Evolutionary conservation across 2,797 vertebrate genomes (phyloP), one percentile per base, ranked within the genome.

Genomic region (Erethizon dorsatum): DNA sequence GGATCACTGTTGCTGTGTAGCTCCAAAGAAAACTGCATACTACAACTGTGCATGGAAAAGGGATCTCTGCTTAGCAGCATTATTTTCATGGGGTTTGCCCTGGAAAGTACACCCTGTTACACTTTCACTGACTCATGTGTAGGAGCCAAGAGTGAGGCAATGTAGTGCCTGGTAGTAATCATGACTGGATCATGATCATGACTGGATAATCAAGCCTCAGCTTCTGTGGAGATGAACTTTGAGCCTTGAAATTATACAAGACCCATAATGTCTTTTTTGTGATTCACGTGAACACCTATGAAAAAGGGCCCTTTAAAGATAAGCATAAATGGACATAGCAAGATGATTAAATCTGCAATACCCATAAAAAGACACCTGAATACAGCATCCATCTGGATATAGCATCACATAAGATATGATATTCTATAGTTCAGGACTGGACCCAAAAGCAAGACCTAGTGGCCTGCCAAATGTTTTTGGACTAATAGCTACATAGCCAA

Each of bases 201-300:
- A 61, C 22, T 77, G 57, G 31, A 79, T 33, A 11, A 61, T 88
- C 63, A 77, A 59, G 10, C 80, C 13, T 90, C 45, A 83, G 82
- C 5, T 52, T 89, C 31, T 80, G 41, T 63, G 56, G 83, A 87
- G n/a, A 80, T 52, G 77, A 89, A 54, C n/a, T 95, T 59, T 92
- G 85, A 73, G 22, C 59, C 45, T 73, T n/a, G 14, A 84, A 85
- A 88, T 69, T 83, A 26, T 22, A 31, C 24, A 92, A 63, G 54
- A 83, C 71, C 52, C 56, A 95, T 28, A 90, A 87, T 65, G 41
- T 85, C 41, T 52, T 15, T 71, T 56, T 14, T 15, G 33, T 92
- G 63, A 78, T 52, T 54, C 47, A 33, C 6, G n/a, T 61, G 24
- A 61, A 69, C 17, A 26, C 45, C 52, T 41, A 61, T n/a, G 20